Evolutionary conservation across 2,888 invertebrate genomes (phyloP), one percentile per base, ranked within the genome.

Genomic region (Diarsia mendica): DNA sequence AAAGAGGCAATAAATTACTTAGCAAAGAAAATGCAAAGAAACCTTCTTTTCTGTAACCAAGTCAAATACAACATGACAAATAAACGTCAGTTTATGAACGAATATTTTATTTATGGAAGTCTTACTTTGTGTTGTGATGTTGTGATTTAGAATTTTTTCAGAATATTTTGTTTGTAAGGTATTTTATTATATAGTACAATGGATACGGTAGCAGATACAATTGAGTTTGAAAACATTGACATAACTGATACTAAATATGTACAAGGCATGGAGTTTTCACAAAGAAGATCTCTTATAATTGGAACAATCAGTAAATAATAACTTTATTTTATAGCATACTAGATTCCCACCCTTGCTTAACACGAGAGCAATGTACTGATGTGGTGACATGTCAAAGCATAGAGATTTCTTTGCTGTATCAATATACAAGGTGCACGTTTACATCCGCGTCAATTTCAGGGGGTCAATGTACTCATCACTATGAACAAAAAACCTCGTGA

Each of bases 251-350:
- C 79, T 0, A 28, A 71, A 0, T 74, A 90, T n/a, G 65, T 93
- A 15, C 15, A 73, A 0, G 67, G 66, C 1, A 64, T 73, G 1
- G 74, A 3, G 82, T 1, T 88, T 87, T 78, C 85, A 49, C 80
- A 82, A 28, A 88, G 92, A 73, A 90, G 92, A 78, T 90, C 88
- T 75, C 89, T 92, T 18, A 67, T 94, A 11, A 90, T 93, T 65
- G 89, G 90, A 3, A 93, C 93, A 66, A 69, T 93, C 64, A 89
- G 93, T 93, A 89, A 85, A 75, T 15, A 39, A 8, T n/a, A 33
- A 13, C 20, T n/a, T 51, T 79, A 51, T 46, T 23, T 28, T 44
- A 20, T 15, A 48, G 20, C 15, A 20, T 33, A 20, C 18, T 33
- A 33, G 3, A 9, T 28, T 28, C 15, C 28, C 15, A 8, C 28